Evolutionary conservation across 1,140 invertebrate genomes (phyloP), one percentile per base, ranked within the genome.

Genomic region (Rhynchophorus ferrugineus): DNA sequence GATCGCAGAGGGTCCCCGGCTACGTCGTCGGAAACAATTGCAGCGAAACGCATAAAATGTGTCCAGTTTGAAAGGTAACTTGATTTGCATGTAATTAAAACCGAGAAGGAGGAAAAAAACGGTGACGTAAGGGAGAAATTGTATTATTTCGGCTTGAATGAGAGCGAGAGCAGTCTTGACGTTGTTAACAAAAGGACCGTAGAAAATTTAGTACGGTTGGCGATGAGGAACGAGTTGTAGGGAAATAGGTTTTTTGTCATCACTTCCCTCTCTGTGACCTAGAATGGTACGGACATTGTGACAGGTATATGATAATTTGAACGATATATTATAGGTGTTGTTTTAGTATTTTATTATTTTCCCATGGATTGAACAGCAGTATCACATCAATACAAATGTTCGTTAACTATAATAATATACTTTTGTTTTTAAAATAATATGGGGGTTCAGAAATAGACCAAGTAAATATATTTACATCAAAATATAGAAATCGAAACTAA

Each of bases 1-100:
- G 18, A 49, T 29, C 36, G 46, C 36, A 24, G 35, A 11, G 46
- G 9, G 18, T n/a, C 14, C 18, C 18, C 18, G 44, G 18, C 37
- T 35, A 34, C 37, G 46, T 39, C 37, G 29, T 49, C 20, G 24
- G 33, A 44, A 44, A 52, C 49, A 52, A 52, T 52, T 21, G 49
- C 43, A 52, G 29, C 22, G 49, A 44, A 41, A 47, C 42, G 35
- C 42, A 52, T 52, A 52, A 52, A 52, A 52, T n/a, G 49, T 52
- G 49, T 52, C 49, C 49, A 52, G 49, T 52, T 44, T 49, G 14
- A 52, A 52, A 52, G 49, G 49, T 52, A 44, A 38, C 49, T 52
- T 44, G 49, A 52, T 52, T 52, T 52, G 49, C 49, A 52, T 52
- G 49, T 52, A 52, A 52, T 52, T 52, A 52, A 52, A 52, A 52